Evolutionary conservation across 2,797 vertebrate genomes (phyloP), one percentile per base, ranked within the genome.

Genomic region (Lepus oiostolus): DNA sequence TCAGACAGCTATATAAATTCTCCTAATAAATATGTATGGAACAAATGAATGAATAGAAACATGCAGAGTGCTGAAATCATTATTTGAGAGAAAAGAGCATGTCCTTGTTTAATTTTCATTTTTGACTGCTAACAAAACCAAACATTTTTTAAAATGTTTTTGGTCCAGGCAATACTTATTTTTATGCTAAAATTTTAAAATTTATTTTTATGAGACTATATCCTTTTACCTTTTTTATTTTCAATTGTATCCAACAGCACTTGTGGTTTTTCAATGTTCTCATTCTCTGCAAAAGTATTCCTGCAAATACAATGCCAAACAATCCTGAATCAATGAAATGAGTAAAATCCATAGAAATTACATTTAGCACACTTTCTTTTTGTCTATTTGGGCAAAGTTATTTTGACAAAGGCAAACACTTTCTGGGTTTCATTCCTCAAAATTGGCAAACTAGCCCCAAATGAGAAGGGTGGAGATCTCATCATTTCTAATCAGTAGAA

Each of bases 201-300:
- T 16, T 58, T 16, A 16, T 58, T 58, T 58, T 58, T 58, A 81
- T 58, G 63, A 16, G 4, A 47, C 65, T 68, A 68, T 93, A 9
- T 35, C 35, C 86, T 91, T 92, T 97, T 98, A 98, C 98, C 98
- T 97, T 98, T 93, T 85, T 91, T 90, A 72, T 94, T 97, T 97
- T 97, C 97, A 42, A 10, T 90, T 88, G 94, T 85, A 67, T 95
- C 68, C 60, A 95, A 96, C 91, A 77, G 84, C 79, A 87, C 7
- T 4, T 88, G 97, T 60, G 96, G 87, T 76, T 98, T 98, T 90
- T 91, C 65, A 79, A 47, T 58, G 63, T n/a, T 96, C 7, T 0
- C 63, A 68, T 95, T 96, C 90, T 97, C 95, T 84, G 94, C n/a
- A 76, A 96, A 98, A 96, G 83, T 93, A 95, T 95, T 97, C 98